Evolutionary conservation across 2,797 vertebrate species (phyloP).

Genomic region (Lophius americanus): DNA sequence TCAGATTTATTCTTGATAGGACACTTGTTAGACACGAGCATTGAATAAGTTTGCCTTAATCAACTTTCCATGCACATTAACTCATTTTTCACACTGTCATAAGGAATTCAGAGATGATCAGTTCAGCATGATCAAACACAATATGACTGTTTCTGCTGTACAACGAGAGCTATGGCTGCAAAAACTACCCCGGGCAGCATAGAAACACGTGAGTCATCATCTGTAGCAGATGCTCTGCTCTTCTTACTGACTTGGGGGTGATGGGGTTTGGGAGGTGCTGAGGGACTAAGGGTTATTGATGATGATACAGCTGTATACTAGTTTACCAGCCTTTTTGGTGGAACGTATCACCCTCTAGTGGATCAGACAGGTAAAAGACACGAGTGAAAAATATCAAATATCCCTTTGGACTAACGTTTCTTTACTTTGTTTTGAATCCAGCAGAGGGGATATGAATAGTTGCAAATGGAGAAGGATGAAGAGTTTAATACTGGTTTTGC

Average conservation of each 20-base stretch:
- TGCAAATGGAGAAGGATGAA: too few species aligned
- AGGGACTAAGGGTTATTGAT: slow-evolving; percentile 26
- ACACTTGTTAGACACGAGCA: slow-evolving; percentile 6
- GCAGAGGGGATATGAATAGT: too few species aligned
- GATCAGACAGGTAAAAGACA: slow-evolving; percentile 13
- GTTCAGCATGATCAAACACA: slow-evolving; percentile 10
- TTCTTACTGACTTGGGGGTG: slow-evolving; percentile 47
- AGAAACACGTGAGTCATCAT: slow-evolving; percentile 63
- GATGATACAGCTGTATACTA: slow-evolving; percentile 46
- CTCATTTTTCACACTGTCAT: background rate
- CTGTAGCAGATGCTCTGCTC: slow-evolving; percentile 50
- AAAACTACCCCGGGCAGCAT: slow-evolving; percentile 42
- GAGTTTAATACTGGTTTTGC: background rate
- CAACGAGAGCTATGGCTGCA: background rate
- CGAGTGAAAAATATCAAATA: background rate
- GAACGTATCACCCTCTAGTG: slow-evolving; percentile 64
- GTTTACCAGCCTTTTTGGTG: slow-evolving; percentile 20
- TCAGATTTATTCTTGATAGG: slow-evolving; percentile 3
- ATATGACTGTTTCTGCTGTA: background rate
- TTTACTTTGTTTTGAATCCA: too few species aligned
- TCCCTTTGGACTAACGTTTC: background rate
- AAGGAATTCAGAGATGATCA: background rate
- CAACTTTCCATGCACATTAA: background rate
- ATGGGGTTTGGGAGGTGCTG: slow-evolving; percentile 53
- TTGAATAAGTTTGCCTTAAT: background rate